phyloP scores from a whole-genome alignment of 2,797 vertebrate species.

The Pseudocheirus occidentalis region DNA sequence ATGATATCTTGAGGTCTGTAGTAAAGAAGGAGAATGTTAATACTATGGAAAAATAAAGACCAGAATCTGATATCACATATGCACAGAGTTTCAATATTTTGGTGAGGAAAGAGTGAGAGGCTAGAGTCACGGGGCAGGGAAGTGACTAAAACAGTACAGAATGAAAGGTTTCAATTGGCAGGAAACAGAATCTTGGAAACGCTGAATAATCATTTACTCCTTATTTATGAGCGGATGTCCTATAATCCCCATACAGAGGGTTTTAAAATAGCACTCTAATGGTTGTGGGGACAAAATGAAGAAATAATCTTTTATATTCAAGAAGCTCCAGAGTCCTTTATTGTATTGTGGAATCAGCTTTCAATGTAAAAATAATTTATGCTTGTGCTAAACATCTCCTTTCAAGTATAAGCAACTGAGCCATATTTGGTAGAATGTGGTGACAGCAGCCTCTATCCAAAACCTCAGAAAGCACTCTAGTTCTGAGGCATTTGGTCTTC shows the following conservation, averaged over 20 bases:
- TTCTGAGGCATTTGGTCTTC: constrained; percentile 21
- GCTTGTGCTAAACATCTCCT: constrained; percentile 17
- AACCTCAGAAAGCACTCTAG: constrained; percentile 36
- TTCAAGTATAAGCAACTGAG: neutral
- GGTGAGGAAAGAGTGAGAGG: neutral
- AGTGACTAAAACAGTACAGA: constrained; percentile 65
- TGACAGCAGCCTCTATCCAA: constrained; percentile 28
- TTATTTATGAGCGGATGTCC: constrained; percentile 76
- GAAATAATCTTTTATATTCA: constrained; percentile 72
- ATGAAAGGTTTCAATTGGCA: constrained; percentile 77
- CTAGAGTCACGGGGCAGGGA: neutral
- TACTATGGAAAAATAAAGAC: neutral
- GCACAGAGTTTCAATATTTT: constrained; percentile 62
- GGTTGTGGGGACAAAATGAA: constrained; percentile 73
- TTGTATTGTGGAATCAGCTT: constrained; percentile 26
- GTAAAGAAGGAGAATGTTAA: neutral
- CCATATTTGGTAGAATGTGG: constrained; percentile 29
- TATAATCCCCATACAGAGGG: constrained; percentile 73
- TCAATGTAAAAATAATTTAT: constrained; percentile 47
- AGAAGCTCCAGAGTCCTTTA: constrained; percentile 56
- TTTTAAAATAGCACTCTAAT: constrained; percentile 78
- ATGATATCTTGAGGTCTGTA: constrained; percentile 95
- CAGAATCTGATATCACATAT: constrained; percentile 32
- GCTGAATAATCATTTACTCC: constrained; percentile 78
- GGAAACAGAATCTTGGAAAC: constrained; percentile 76